Evolutionary conservation across 2,113 vertebrate genomes (phyloP).

Genomic region (Nothocercus julius): DNA sequence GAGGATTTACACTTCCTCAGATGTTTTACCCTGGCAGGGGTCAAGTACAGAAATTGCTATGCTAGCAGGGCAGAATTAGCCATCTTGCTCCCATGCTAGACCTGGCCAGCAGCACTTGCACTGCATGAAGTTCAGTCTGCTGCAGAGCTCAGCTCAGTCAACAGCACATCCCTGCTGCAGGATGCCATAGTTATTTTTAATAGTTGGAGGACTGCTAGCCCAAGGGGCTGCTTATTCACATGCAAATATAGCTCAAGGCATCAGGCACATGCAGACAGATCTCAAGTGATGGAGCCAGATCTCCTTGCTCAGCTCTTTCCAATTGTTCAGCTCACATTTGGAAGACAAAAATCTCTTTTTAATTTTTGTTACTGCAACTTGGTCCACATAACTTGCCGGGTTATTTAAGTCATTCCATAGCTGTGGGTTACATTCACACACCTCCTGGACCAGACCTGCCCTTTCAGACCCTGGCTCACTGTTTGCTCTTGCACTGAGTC

Average conservation of each 20-base stretch:
- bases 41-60: accelerated
- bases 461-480: background rate
- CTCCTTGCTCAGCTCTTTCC: background rate
- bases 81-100: accelerated
- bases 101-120: background rate
- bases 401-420: background rate
- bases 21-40: background rate
- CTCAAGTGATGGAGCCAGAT: background rate
- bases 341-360: background rate
- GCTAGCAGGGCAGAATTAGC: background rate
- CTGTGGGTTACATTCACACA: background rate
- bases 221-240: background rate
- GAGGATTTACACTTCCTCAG: background rate
- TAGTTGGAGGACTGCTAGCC: background rate
- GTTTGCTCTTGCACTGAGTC: background rate
- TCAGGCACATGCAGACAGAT: background rate
- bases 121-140: background rate
- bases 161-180: background rate
- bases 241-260: background rate
- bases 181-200: background rate
- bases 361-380: background rate
- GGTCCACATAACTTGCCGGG: background rate
- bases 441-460: background rate
- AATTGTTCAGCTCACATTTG: background rate
- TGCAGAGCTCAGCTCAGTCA: accelerated